These are phyloP conservation scores for Antedon mediterranea DNA, from an alignment of 53 echinoderm and acorn worm genomes.

Conservation along the genomic window DNA sequence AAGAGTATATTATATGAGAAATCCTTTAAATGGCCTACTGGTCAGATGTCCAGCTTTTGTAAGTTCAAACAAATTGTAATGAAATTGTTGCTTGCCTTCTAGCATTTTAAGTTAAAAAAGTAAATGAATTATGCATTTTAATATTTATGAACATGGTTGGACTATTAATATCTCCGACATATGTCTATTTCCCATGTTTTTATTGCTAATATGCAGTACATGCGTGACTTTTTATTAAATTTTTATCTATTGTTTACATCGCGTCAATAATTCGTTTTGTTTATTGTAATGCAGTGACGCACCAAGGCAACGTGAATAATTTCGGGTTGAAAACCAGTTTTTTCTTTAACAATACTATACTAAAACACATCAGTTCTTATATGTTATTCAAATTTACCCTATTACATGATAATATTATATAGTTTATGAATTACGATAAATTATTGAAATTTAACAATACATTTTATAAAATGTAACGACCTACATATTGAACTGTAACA, in stretches of 20 bases:
- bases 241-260: neutral
- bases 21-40: neutral
- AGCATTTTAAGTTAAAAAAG: neutral
- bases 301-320: neutral
- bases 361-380: no score
- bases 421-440: no score
- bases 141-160: neutral
- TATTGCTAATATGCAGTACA: neutral
- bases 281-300: neutral
- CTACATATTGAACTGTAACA: no score
- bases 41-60: neutral
- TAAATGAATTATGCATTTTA: neutral
- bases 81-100: neutral
- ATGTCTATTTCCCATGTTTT: neutral
- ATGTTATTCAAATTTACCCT: no score
- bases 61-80: neutral
- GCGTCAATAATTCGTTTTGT: neutral
- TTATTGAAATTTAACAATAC: no score
- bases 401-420: no score
- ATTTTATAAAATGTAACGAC: no score
- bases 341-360: neutral
- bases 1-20: neutral
- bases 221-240: neutral
- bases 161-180: neutral
- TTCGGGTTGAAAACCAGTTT: neutral